Evolutionary conservation across 2,113 vertebrate species (phyloP), one percentile per base, ranked within the genome.

Genomic region (Chlorodrepanis virens): DNA sequence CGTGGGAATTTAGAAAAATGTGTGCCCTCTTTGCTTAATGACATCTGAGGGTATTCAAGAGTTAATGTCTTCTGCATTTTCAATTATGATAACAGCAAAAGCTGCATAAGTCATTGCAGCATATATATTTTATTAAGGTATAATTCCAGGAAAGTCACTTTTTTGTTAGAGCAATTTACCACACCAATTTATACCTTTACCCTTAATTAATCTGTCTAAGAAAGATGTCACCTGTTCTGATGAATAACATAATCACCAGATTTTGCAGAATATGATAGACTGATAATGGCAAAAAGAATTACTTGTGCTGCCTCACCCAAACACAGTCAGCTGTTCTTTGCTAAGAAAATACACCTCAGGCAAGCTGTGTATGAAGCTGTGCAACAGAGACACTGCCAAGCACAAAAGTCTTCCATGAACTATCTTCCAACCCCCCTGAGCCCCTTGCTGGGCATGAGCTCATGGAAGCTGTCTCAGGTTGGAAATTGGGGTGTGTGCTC

Each of bases 1-100:
- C 1, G 4, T 21, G 13, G 40, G 16, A 65, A 67, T 57, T 71
- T 11, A 80, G n/a, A 93, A 69, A 59, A 53, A 67, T 16, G 56
- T 49, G 5, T 42, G 10, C 13, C 12, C 16, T 91, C 57, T 93
- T 56, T 67, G 53, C 49, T 81, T 76, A 71, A 47, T 68, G 75
- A 60, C n/a, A 76, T 56, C 67, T 57, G 52, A 35, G 44, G 20
- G 7, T 56, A 72, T 79, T 74, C 21, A 77, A 87, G 70, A 29
- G 80, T 92, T 95, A 93, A 94, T 45, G 5, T 67, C 69, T 50
- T 84, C 71, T 92, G 50, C 64, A 89, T 84, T 92, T 90, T 93
- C 88, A 93, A 67, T 72, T 76, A 84, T 18, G 35, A 31, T 54
- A 63, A 90, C 25, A 47, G 70, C 45, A 83, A 89, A 91, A 92